These are phyloP conservation scores for Cancer borealis DNA, from an alignment of 2,888 invertebrate genomes.

Conservation along the genomic window DNA sequence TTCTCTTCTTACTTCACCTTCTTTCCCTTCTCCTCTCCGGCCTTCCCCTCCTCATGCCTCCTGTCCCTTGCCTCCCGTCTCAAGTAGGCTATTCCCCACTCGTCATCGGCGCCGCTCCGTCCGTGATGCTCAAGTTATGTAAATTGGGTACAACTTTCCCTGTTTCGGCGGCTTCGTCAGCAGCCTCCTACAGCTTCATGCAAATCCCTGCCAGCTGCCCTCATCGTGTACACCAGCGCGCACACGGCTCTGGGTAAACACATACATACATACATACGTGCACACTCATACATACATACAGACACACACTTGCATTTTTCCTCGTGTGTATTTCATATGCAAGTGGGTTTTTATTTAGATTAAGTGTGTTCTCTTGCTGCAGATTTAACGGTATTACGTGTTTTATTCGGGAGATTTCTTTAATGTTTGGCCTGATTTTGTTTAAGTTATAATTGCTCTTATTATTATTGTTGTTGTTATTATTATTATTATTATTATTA, in stretches of 20 bases:
- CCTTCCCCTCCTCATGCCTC: background rate
- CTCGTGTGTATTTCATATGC: background rate
- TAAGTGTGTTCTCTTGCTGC: background rate
- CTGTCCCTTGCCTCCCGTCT: background rate
- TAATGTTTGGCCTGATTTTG: background rate
- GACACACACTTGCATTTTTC: background rate
- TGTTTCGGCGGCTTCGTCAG: constrained; percentile 36
- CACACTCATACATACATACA: constrained; percentile 43
- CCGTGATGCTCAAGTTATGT: constrained; percentile 41
- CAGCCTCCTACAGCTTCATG: constrained; percentile 3
- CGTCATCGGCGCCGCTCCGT: constrained; percentile 15
- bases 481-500: background rate
- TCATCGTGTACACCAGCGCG: background rate
- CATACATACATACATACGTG: constrained; percentile 33
- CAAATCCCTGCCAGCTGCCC: constrained; percentile 28
- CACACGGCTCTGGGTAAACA: background rate
- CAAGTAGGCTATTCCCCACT: background rate
- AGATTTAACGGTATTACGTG: background rate
- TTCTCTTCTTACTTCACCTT: background rate
- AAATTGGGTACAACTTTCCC: constrained; percentile 15
- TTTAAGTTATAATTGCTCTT: background rate
- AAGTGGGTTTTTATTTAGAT: constrained; percentile 12
- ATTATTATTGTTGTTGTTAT: background rate
- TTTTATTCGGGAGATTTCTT: background rate
- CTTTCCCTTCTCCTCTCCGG: background rate